These are phyloP conservation scores for Drosophila sp. DNA, from an alignment of 1,140 invertebrate species.

Conservation along the genomic window DNA sequence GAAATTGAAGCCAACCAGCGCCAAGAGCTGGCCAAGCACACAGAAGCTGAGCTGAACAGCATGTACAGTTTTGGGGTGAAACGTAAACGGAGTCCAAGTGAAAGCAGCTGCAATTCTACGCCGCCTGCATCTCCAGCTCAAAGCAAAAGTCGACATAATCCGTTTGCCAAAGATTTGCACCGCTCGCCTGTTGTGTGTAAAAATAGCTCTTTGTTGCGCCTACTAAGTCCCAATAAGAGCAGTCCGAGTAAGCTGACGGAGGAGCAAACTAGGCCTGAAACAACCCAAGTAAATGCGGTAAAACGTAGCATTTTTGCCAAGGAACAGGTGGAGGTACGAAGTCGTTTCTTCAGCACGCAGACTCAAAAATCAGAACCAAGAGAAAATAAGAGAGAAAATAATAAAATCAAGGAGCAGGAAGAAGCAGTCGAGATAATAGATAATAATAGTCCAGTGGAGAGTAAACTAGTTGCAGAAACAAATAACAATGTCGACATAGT, in stretches of 20 bases:
- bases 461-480: constrained; percentile 3
- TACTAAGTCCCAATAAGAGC: constrained; percentile 71
- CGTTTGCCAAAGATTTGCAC: constrained; percentile 65
- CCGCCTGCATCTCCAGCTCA: constrained; percentile 55
- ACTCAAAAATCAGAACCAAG: not conserved
- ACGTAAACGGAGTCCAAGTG: constrained; percentile 53
- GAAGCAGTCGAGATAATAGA: not conserved
- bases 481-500: constrained; percentile 32
- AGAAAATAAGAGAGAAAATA: not conserved
- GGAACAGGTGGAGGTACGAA: constrained; percentile 64
- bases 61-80: constrained; percentile 64
- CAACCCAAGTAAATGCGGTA: constrained; percentile 37
- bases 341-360: constrained; percentile 65
- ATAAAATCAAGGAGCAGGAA: not conserved
- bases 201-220: constrained; percentile 65
- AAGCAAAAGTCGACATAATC: constrained; percentile 67
- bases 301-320: constrained; percentile 69
- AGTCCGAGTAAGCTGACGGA: constrained; percentile 1
- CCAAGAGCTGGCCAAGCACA: constrained; percentile 66
- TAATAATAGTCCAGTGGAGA: not conserved
- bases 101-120: constrained; percentile 25
- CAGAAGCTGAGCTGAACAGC: constrained; percentile 68
- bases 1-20: constrained; percentile 68
- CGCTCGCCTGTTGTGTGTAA: constrained; percentile 59
- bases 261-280: not conserved